Base-by-base conservation (phyloP, 2,797 vertebrate genomes). In the Sebastes nivosus region DNA sequence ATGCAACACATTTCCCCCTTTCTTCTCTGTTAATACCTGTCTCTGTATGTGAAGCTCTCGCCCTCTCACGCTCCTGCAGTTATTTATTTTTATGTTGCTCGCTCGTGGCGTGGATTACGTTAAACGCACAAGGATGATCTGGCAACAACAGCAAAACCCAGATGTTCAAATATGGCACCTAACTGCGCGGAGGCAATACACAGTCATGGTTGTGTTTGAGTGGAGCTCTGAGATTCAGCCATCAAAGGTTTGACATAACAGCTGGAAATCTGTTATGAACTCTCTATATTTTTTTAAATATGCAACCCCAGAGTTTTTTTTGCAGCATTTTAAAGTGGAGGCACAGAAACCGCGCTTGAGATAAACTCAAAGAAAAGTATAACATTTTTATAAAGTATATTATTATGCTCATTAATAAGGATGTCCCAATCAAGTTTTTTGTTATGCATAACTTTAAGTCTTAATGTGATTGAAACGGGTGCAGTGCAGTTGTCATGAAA, bases 11-110 rank as follows among this genome's bases (percentile, higher is more conserved):
- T 25, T 67, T 25, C 8, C 34, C 14, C 4, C 14, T 63, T 67
- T 82, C 4, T 63, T 55, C 6, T 64, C 46, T 79, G 32, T 64
- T 18, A 60, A 52, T 60, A 54, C 29, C 50, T 52, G 20, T 11
- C 22, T 42, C 32, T 67, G n/a, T 30, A 9, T 27, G 22, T 50
- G 55, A 42, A 55, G 73, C 50, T 75, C 50, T 84, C 27, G 6
- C 54, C 61, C 46, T 18, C 29, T 70, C 24, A 12, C 14, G 32
- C 69, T 77, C 38, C 54, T 67, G 22, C 42, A 42, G n/a, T 59
- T 69, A 58, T 58, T 80, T 67, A 66, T 69, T 57, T 76, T 67
- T 68, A 61, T 72, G 22, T 18, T 20, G 52, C 66, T 66, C 32
- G 59, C 70, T 65, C 1, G 10, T 34, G 57, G 57, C 12, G n/a